Conservation (phyloP, 2,113 vertebrate genomes). For the Hemibagrus wyckioides region DNA sequence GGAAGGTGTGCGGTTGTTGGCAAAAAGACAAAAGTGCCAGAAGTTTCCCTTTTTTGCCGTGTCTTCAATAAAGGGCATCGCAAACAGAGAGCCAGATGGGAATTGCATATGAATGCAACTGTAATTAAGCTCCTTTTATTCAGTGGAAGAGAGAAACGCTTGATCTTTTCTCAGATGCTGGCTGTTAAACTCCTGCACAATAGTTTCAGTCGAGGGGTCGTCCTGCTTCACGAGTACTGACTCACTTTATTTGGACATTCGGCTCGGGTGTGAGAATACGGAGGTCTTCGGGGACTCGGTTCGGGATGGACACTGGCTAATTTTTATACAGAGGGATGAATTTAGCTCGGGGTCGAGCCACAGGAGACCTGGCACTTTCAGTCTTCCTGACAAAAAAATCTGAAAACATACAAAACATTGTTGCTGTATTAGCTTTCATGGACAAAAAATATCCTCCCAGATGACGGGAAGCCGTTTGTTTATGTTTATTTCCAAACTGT, state of each 20-base stretch:
- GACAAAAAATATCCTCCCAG: not conserved
- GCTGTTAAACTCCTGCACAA: not conserved
- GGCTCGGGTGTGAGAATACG: not conserved
- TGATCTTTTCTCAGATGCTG: slow-evolving; percentile 15
- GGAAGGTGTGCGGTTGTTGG: slow-evolving; percentile 55
- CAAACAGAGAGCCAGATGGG: slow-evolving; percentile 49
- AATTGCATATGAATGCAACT: slow-evolving; percentile 42
- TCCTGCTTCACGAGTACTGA: not conserved
- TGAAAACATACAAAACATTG: not conserved
- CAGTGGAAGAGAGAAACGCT: not conserved
- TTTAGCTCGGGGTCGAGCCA: not conserved
- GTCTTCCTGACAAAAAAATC: not conserved
- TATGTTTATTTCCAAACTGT: not conserved
- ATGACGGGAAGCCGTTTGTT: not conserved
- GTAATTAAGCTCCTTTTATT: slow-evolving; percentile 35
- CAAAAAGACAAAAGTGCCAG: slow-evolving; percentile 59
- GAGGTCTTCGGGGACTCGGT: not conserved
- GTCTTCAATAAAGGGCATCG: slow-evolving; percentile 61
- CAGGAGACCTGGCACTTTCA: not conserved
- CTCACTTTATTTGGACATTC: not conserved
- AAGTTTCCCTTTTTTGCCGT: slow-evolving; percentile 50
- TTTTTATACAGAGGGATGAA: slow-evolving; percentile 16
- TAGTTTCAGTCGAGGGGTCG: not conserved
- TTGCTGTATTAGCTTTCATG: not conserved
- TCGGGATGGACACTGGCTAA: not conserved